Evolutionary conservation across 1,140 invertebrate species (phyloP), one percentile per base, ranked within the genome.

Genomic region (Drosophila repleta): DNA sequence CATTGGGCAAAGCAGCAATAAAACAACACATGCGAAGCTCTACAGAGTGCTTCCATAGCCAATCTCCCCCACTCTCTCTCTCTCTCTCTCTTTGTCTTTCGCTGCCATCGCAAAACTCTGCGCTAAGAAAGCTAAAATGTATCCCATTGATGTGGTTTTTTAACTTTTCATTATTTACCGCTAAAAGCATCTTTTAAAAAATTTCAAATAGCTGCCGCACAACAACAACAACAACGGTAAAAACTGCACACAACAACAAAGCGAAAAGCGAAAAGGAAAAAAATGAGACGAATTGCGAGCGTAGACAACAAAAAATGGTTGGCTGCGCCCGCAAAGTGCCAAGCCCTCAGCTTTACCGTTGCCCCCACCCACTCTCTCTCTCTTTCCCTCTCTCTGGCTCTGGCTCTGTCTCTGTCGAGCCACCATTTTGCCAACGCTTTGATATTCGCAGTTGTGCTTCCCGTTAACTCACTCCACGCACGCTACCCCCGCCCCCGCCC

Each of bases 121-220:
- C 48, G 29, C 45, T 41, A 71, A 74, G 69, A 71, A 81, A 77
- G 74, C 52, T 82, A 87, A 89, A 89, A 90, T 84, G 82, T 77
- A 74, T 83, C 67, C 76, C 80, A 91, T 91, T 91, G 90, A 91
- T 91, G 90, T 91, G 90, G 90, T 84, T 87, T 91, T 91, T 91
- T 90, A 91, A 91, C 90, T 91, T 91, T 91, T 91, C 90, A 91
- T 91, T 91, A 91, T 91, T 90, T 90, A 91, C 90, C 90, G 90
- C 90, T 91, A 91, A 91, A 91, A 91, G 90, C 90, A 88, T 90
- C 90, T 91, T 91, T 90, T 87, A 90, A 90, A 91, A 84, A 83
- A 81, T 90, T 90, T 79, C 72, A 80, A 83, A 83, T 72, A 70
- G 80, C 76, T 72, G 53, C 57, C 71, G 55, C 79, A 79, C 58